Percentiles rank a stretch among this genome's conserved stretches.
These are phyloP conservation scores for Parnassius mnemosyne DNA, from an alignment of 2,888 invertebrate genomes.

Conservation along the genomic window DNA sequence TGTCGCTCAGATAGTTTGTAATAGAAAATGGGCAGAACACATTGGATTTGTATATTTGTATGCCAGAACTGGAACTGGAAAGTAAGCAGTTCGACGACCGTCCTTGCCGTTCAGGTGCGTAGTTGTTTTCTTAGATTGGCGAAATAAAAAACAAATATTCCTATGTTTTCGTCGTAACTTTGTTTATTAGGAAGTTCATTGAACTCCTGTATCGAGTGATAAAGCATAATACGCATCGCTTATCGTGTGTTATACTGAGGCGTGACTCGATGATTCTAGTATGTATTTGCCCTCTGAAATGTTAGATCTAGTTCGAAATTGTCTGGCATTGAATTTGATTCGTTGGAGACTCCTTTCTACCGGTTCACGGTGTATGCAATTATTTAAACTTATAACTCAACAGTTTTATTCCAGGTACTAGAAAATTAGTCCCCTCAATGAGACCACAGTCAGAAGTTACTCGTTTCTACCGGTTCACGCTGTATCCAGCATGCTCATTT, in stretches of 20 bases:
- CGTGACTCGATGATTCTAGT: too few species aligned
- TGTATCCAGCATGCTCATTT: too few species aligned
- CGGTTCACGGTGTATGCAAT: too few species aligned
- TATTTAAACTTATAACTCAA: too few species aligned
- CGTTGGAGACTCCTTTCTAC: too few species aligned
- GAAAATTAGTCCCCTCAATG: too few species aligned
- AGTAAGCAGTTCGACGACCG: conserved; percentile 13
- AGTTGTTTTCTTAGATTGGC: not conserved
- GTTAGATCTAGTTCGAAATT: too few species aligned
- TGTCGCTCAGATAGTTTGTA: not conserved
- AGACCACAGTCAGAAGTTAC: too few species aligned
- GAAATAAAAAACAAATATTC: conserved; percentile 3
- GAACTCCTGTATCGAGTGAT: conserved; percentile 7
- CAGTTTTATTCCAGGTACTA: too few species aligned
- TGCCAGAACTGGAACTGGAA: not conserved
- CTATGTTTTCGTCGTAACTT: not conserved
- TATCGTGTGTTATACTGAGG: conserved; percentile 2
- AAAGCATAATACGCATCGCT: conserved; percentile 2
- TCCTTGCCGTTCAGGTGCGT: conserved; percentile 14
- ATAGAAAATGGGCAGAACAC: not conserved
- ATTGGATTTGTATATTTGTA: conserved; percentile 8
- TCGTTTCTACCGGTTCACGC: too few species aligned
- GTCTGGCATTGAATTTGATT: too few species aligned
- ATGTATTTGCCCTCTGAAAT: too few species aligned
- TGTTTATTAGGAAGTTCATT: conserved; percentile 11